Evolutionary conservation across 2,797 vertebrate genomes (phyloP).

Genomic region (Philypnodon macrostomus): DNA sequence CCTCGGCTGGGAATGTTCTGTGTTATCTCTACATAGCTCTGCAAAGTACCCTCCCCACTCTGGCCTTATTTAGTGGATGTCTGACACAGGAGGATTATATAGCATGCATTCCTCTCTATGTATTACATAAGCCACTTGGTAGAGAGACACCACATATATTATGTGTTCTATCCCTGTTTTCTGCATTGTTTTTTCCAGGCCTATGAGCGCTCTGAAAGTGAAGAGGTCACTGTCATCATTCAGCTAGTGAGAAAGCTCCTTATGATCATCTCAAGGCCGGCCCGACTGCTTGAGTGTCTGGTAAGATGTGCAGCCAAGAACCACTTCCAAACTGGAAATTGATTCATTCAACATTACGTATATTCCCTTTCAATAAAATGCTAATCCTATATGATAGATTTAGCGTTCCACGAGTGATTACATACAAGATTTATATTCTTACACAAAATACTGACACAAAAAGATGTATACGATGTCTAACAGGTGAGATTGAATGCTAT

Average conservation of each 20-base stretch:
- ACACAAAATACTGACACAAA: no score
- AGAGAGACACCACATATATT: not conserved
- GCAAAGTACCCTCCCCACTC: not conserved
- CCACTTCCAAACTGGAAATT: slow-evolving; percentile 30
- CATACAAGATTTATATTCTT: no score
- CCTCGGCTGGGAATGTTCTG: slow-evolving; percentile 21
- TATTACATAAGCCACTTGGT: not conserved
- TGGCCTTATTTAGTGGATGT: not conserved
- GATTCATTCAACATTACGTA: no score
- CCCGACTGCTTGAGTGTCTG: slow-evolving; percentile 93
- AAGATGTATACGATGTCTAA: no score
- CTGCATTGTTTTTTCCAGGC: slow-evolving; percentile 80
- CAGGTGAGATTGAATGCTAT: slow-evolving; percentile 16
- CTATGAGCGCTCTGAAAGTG: slow-evolving; percentile 90
- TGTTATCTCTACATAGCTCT: not conserved
- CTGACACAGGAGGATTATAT: slow-evolving; percentile 1
- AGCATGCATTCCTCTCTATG: not conserved
- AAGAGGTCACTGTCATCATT: slow-evolving; percentile 87
- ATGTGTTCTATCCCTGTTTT: not conserved
- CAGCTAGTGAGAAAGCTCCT: slow-evolving; percentile 92
- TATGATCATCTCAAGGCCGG: slow-evolving; percentile 92
- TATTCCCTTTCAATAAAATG: no score
- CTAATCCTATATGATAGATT: no score
- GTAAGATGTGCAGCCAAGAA: slow-evolving; percentile 70
- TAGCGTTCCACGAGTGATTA: no score